These are phyloP conservation scores for Stratiolaelaps scimitus DNA, from an alignment of 1,140 invertebrate species.

Conservation along the genomic window DNA sequence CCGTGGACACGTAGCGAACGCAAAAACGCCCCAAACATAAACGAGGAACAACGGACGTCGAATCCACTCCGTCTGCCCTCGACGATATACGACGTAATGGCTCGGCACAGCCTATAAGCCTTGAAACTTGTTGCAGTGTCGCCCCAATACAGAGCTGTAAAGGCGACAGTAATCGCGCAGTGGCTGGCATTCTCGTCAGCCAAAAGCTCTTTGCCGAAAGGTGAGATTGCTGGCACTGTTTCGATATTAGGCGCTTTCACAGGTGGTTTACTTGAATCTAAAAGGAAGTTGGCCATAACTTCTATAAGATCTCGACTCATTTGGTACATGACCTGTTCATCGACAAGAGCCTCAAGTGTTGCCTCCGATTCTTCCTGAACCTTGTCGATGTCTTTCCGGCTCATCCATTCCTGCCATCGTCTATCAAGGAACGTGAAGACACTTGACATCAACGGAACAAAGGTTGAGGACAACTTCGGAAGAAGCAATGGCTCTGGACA, in stretches of 20 bases:
- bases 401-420: neutral
- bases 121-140: conserved; percentile 8
- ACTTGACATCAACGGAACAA: conserved; percentile 13
- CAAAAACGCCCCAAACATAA: conserved; percentile 10
- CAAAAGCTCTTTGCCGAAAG: conserved; percentile 1
- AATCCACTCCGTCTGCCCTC: neutral
- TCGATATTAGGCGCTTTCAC: conserved; percentile 15
- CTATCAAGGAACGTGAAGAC: neutral
- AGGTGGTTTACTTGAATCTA: neutral
- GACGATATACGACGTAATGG: neutral
- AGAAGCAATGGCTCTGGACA: neutral
- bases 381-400: conserved; percentile 10
- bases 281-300: neutral
- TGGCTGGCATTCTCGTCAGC: neutral
- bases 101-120: neutral
- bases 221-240: neutral
- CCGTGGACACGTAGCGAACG: conserved; percentile 9
- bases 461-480: conserved; percentile 2
- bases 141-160: neutral
- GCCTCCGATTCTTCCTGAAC: neutral
- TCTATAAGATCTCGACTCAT: conserved; percentile 11
- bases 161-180: conserved; percentile 2
- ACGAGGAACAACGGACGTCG: neutral
- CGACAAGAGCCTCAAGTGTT: neutral
- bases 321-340: conserved; percentile 2